A percentile compares a stretch with the other conserved stretches of the same genome.
phyloP scores from a whole-genome alignment of 2,888 invertebrate species.

The Anthophora plumipes region DNA sequence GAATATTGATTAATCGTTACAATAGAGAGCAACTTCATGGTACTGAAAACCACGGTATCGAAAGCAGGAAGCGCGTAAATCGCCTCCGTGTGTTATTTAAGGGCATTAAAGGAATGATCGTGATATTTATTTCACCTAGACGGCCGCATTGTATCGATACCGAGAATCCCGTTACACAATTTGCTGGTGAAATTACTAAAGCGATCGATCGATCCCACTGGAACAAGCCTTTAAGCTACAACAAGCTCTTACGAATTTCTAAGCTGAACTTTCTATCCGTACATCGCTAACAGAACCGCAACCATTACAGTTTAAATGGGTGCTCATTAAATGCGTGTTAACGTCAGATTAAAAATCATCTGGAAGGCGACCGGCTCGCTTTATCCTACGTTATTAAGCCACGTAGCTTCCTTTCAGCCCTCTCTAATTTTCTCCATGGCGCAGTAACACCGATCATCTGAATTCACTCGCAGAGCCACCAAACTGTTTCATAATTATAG shows the following conservation, averaged over 20 bases:
- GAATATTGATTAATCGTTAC: conserved; percentile 24
- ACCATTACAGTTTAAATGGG: conserved; percentile 4
- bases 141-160: conserved; percentile 14
- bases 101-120: conserved; percentile 25
- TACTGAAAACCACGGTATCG: conserved; percentile 23
- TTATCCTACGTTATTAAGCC: conserved; percentile 8
- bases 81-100: conserved; percentile 29
- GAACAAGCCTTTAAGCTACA: conserved; percentile 4
- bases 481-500: conserved; percentile 63
- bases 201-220: neutral
- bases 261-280: neutral
- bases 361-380: neutral
- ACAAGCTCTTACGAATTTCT: conserved; percentile 2
- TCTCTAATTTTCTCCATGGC: conserved; percentile 4
- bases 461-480: conserved; percentile 36
- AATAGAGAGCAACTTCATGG: conserved; percentile 44
- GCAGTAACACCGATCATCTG: neutral
- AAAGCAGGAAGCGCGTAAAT: conserved; percentile 16
- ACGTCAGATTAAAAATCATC: conserved; percentile 33
- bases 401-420: neutral
- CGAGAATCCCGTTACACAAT: conserved; percentile 28
- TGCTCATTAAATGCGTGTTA: conserved; percentile 36
- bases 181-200: conserved; percentile 36
- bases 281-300: neutral
- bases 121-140: conserved; percentile 17